Percentiles rank a stretch among this genome's conserved stretches.
phyloP scores from a whole-genome alignment of 2,888 invertebrate genomes.

The Tetragonisca angustula region DNA sequence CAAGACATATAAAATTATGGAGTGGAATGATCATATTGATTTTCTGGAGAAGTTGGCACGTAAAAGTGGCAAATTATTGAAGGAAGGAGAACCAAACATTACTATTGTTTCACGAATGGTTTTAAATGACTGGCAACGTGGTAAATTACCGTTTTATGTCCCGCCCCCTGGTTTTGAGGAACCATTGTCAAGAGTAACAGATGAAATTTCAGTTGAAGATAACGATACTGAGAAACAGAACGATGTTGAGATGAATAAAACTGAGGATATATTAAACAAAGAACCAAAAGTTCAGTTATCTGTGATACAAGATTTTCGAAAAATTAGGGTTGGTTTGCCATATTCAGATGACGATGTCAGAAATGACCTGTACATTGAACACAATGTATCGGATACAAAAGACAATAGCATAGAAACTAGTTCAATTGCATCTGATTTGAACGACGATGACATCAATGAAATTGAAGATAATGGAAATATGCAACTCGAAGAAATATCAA shows the following conservation, averaged over 20 bases:
- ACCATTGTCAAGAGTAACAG: slow-evolving; percentile 85
- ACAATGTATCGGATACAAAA: slow-evolving; percentile 30
- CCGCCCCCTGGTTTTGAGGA: slow-evolving; percentile 93
- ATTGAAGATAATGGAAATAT: slow-evolving; percentile 69
- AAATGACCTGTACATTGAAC: slow-evolving; percentile 67
- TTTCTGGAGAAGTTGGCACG: slow-evolving; percentile 96
- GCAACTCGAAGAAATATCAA: slow-evolving; percentile 1
- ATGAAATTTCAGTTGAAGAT: slow-evolving; percentile 78
- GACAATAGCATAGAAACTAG: slow-evolving; percentile 34
- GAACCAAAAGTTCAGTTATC: slow-evolving; percentile 43
- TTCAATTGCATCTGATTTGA: slow-evolving; percentile 17
- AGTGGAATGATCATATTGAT: slow-evolving; percentile 92
- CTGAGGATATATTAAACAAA: slow-evolving; percentile 22
- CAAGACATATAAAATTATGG: slow-evolving; percentile 94
- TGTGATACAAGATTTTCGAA: slow-evolving; percentile 87
- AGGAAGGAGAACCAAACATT: slow-evolving; percentile 98
- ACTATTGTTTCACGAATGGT: slow-evolving; percentile 96
- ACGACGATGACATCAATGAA: slow-evolving; percentile 47
- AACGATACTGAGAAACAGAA: slow-evolving; percentile 24
- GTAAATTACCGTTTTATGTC: slow-evolving; percentile 97
- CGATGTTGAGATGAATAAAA: slow-evolving; percentile 21
- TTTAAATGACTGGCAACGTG: slow-evolving; percentile 99
- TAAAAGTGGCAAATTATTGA: slow-evolving; percentile 94
- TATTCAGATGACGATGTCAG: slow-evolving; percentile 87
- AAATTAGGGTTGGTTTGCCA: slow-evolving; percentile 90